These are phyloP conservation scores for Solea senegalensis DNA, from an alignment of 2,113 vertebrate genomes.

Conservation along the genomic window DNA sequence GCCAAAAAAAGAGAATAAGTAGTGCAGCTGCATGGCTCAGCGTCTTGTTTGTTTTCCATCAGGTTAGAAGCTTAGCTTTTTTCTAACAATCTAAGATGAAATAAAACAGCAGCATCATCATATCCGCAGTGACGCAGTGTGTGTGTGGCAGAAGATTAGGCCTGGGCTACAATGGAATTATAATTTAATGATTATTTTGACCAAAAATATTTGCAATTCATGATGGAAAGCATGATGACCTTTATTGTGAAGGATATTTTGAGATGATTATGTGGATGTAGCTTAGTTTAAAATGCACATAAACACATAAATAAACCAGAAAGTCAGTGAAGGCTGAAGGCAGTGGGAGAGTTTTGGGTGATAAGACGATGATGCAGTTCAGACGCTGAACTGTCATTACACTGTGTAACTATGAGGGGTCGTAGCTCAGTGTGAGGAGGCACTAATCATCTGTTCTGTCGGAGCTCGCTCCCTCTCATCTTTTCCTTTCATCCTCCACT, in stretches of 20 bases:
- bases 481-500: constrained; percentile 18
- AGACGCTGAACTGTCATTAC: constrained; percentile 9
- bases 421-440: constrained; percentile 12
- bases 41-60: too few species aligned
- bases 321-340: background rate
- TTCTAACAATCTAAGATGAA: too few species aligned
- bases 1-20: too few species aligned
- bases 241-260: constrained; percentile 2
- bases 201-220: background rate
- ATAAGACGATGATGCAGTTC: constrained; percentile 18
- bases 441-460: background rate
- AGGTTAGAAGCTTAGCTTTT: too few species aligned
- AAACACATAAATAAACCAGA: background rate
- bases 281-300: too few species aligned
- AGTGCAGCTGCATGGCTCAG: too few species aligned
- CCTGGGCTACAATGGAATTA: too few species aligned
- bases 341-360: too few species aligned
- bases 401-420: constrained; percentile 19
- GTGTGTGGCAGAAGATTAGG: too few species aligned
- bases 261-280: background rate
- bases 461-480: background rate
- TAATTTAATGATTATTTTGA: too few species aligned
- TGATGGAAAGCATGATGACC: background rate
- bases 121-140: too few species aligned
- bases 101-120: too few species aligned